Evolutionary conservation across 2,113 vertebrate genomes (phyloP), one percentile per base, ranked within the genome.

Genomic region (Tragelaphus strepsiceros): DNA sequence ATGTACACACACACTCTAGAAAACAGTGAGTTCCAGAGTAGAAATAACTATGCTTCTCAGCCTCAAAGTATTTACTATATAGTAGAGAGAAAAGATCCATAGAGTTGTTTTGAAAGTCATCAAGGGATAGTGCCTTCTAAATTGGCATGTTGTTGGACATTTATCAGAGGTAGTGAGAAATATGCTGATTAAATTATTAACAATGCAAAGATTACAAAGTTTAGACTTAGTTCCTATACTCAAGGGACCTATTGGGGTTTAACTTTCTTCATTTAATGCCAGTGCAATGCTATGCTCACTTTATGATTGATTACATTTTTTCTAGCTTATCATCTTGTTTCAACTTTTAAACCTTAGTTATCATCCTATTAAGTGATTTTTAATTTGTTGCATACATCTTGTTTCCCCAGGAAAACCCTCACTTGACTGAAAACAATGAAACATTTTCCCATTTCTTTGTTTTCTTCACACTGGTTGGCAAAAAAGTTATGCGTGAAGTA

Each of bases 71-170:
- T 28, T 88, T 56, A 71, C 26, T 74, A 14, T 74, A 35, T 90
- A 88, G 35, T 82, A 74, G 21, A 64, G 35, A 85, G 19, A 61
- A 21, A 28, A 82, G 5, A 88, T 54, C 12, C 10, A 56, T 49
- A 74, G 13, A 82, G 11, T 6, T 86, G 35, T 71, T 93, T 93
- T 74, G 89, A 35, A 91, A 39, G 13, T 92, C 13, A 56, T 84
- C 17, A 53, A 13, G 22, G 6, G 1, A 43, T 11, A 49, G 6
- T 56, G 4, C 30, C 56, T 81, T 81, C 6, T 53, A 35, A 58
- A 46, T 59, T 90, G 59, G 8, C 17, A 6, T 59, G 58, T 59
- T 82, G 9, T 74, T 67, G 32, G 62, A 9, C 84, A 61, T 89
- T 95, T 96, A 6, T 81, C 6, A 93, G n/a, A 86, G 3, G 1